Base-by-base conservation (phyloP, 2,113 vertebrate species). In the Macheiramphus alcinus region DNA sequence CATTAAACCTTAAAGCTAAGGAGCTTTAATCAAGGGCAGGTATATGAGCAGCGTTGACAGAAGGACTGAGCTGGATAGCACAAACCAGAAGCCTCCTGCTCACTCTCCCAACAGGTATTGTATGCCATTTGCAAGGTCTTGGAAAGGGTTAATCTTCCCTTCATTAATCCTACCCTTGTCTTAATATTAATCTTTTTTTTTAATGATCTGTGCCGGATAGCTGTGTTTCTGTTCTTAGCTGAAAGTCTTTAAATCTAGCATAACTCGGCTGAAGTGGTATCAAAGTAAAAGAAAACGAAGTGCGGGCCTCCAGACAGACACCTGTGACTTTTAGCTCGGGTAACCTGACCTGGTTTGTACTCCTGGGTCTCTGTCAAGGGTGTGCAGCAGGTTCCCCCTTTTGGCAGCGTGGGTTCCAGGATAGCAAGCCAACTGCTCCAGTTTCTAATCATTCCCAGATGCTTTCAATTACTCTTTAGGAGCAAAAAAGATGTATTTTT, bases 301-400 rank as follows among this genome's bases (percentile, higher is more conserved):
- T 1, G 13, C 0, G 1, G 7, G 9, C 29, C 58, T 45, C 31
- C 5, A 52, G 19, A n/a, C 36, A 0, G 3, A 38, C 25, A 14
- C 21, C 43, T 68, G 40, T 15, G 16, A 13, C 23, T 65, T 79
- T 10, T 16, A n/a, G 10, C 52, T 68, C 32, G 13, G 20, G 2
- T 3, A 50, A n/a, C 26, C 43, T 56, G 52, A 2, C 3, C 36
- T 13, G 19, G n/a, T 40, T 71, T 26, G 25, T n/a, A 32, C 6
- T 0, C 25, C 12, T 16, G 53, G 26, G 21, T 88, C 65, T 62
- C 61, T 53, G 62, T 23, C 29, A 17, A 32, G 66, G 48, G 38
- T 26, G 62, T 50, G 67, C 45, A 72, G 48, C 84, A 90, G 85
- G 90, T 96, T 95, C 92, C 94, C 88, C 63, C 96, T 97, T 67